Evolutionary conservation across 2,797 vertebrate genomes (phyloP).

Genomic region (Gymnothorax javanicus): DNA sequence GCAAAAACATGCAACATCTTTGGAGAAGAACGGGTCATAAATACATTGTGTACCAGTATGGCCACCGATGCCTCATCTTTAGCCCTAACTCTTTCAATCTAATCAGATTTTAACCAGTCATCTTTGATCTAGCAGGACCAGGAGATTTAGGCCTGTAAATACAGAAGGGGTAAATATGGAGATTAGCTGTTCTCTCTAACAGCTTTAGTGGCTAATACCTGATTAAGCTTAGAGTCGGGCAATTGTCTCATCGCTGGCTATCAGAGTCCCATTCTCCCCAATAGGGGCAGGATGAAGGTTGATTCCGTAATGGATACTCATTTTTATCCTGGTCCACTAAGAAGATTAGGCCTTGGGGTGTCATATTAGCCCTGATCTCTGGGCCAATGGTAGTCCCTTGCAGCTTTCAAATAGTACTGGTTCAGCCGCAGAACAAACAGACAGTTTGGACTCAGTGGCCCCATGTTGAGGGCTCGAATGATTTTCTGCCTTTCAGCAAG

Average conservation of each 20-base stretch:
- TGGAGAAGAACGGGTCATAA: constrained; percentile 66
- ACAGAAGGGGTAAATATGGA: constrained; percentile 97
- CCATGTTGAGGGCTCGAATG: constrained; percentile 82
- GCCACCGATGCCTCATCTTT: constrained; percentile 64
- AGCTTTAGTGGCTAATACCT: constrained; percentile 95
- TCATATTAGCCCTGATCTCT: constrained; percentile 96
- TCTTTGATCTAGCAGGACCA: constrained; percentile 91
- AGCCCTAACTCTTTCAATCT: constrained; percentile 75
- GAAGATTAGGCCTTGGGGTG: constrained; percentile 98
- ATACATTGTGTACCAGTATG: constrained; percentile 70
- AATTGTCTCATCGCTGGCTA: constrained; percentile 91
- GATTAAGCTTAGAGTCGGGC: constrained; percentile 91
- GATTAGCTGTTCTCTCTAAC: constrained; percentile 92
- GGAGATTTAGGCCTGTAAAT: constrained; percentile 82
- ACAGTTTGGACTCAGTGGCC: constrained; percentile 71
- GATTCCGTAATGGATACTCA: constrained; percentile 98
- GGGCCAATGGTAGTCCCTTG: constrained; percentile 83
- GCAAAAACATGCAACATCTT: constrained; percentile 43
- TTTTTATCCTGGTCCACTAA: constrained; percentile 95
- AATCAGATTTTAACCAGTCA: constrained; percentile 92
- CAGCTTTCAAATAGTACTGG: constrained; percentile 83
- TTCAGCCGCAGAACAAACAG: constrained; percentile 81
- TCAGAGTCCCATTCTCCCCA: constrained; percentile 84
- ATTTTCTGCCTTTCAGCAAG: constrained; percentile 71
- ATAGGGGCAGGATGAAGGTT: constrained; percentile 89